A percentile compares a stretch with the other conserved stretches of the same genome.
phyloP scores from a whole-genome alignment of 2,797 vertebrate species.

The Ctenosaura bakeri region DNA sequence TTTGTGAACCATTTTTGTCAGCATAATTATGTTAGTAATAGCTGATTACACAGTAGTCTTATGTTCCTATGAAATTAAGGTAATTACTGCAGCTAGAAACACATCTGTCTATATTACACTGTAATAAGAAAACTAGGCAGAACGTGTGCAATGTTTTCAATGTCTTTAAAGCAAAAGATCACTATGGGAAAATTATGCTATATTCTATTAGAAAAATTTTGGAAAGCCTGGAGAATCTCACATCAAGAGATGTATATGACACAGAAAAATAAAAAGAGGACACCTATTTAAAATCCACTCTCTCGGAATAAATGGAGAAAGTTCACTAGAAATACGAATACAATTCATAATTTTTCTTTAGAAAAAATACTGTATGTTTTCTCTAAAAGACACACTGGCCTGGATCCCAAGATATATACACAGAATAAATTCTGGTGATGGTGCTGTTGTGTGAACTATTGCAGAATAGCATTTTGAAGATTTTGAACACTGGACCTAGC shows the following conservation, averaged over 20 bases:
- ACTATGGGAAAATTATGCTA: constrained; percentile 67
- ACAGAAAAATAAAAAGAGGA: neutral
- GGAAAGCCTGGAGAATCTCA: constrained; percentile 53
- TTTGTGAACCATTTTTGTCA: constrained; percentile 72
- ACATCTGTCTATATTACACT: constrained; percentile 68
- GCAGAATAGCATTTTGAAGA: neutral
- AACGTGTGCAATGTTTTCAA: constrained; percentile 63
- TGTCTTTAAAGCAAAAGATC: constrained; percentile 65
- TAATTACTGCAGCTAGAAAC: constrained; percentile 75
- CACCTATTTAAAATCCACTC: constrained; percentile 36
- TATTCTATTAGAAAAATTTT: constrained; percentile 64
- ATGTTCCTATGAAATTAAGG: constrained; percentile 77
- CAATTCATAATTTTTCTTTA: constrained; percentile 25
- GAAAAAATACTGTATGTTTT: neutral
- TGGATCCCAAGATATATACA: neutral
- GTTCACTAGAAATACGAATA: constrained; percentile 15
- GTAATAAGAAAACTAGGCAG: constrained; percentile 65
- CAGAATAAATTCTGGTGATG: neutral
- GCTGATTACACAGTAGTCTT: constrained; percentile 73
- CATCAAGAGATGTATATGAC: constrained; percentile 40
- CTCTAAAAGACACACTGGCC: neutral
- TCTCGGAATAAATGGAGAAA: constrained; percentile 20
- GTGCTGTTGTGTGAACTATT: neutral
- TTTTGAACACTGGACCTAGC: neutral
- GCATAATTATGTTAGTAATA: constrained; percentile 77